A percentile compares a stretch with the other conserved stretches of the same genome.
Evolutionary conservation across 1,140 invertebrate genomes (phyloP).

Genomic region (Harpegnathos saltator): DNA sequence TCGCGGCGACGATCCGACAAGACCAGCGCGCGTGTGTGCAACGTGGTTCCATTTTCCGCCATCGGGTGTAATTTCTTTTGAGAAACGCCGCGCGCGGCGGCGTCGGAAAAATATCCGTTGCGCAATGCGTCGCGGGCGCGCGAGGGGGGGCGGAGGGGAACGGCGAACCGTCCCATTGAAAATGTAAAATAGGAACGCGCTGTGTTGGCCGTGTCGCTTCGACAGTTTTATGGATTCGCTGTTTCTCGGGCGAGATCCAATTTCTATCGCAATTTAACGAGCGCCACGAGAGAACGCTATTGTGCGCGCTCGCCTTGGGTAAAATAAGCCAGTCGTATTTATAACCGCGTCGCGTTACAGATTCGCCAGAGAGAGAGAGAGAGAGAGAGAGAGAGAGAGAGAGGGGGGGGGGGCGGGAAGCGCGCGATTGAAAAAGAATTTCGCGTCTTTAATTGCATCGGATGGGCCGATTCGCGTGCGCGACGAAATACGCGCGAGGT

Average conservation of each 20-base stretch:
- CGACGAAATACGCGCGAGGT: too few species aligned
- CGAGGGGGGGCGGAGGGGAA: not conserved
- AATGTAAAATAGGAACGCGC: conserved; percentile 44
- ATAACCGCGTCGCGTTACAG: not conserved
- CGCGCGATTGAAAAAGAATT: not conserved
- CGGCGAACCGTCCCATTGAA: conserved; percentile 14
- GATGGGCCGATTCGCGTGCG: too few species aligned
- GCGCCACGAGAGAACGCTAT: not conserved
- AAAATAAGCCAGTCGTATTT: not conserved
- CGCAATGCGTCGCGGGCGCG: conserved; percentile 28
- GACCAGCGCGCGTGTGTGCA: not conserved
- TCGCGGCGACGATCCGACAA: not conserved
- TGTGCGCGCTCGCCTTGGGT: not conserved
- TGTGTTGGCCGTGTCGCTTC: not conserved
- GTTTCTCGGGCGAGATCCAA: conserved; percentile 34
- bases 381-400: too few species aligned
- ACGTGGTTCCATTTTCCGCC: not conserved
- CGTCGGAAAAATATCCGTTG: conserved; percentile 20
- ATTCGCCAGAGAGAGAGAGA: too few species aligned
- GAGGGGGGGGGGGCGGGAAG: too few species aligned
- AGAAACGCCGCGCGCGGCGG: not conserved
- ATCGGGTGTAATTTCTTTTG: conserved; percentile 27
- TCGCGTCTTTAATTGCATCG: not conserved
- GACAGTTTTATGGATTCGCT: conserved; percentile 49
- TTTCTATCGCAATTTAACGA: conserved; percentile 43